phyloP scores from a whole-genome alignment of 2,888 invertebrate genomes.

The Pristionchus exspectatus region DNA sequence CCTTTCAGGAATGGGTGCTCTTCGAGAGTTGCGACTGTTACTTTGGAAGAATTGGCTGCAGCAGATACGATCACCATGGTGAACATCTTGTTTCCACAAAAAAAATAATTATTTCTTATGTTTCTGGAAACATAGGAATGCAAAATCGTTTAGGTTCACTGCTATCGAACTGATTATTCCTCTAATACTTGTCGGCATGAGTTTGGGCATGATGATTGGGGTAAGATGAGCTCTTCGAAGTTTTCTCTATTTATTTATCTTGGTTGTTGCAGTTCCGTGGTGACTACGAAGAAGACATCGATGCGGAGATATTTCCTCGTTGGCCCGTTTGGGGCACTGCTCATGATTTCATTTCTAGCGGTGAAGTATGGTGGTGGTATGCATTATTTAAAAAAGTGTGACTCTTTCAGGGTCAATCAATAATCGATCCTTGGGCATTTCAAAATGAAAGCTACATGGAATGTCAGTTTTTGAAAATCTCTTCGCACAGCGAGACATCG shows the following conservation, averaged over 20 bases:
- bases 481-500: constrained; percentile 1
- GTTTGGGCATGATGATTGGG: constrained; percentile 73
- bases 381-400: too few relatives aligned
- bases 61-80: constrained; percentile 66
- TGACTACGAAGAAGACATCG: constrained; percentile 65
- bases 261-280: constrained; percentile 66
- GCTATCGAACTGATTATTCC: constrained; percentile 72
- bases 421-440: constrained; percentile 60
- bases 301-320: constrained; percentile 58
- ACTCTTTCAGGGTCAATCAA: constrained; percentile 57
- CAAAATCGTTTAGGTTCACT: constrained; percentile 64
- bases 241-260: too few relatives aligned
- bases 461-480: constrained; percentile 65
- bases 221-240: constrained; percentile 57
- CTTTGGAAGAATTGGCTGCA: constrained; percentile 75
- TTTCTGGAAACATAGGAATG: background rate
- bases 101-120: background rate
- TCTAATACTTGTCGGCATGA: constrained; percentile 69
- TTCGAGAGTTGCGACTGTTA: constrained; percentile 71
- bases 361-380: too few relatives aligned
- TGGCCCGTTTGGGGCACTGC: constrained; percentile 70
- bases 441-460: constrained; percentile 38
- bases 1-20: constrained; percentile 67
- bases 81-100: background rate
- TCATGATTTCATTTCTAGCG: constrained; percentile 66